Evolutionary conservation across 2,797 vertebrate species (phyloP).

Genomic region (Anas flavirostris): DNA sequence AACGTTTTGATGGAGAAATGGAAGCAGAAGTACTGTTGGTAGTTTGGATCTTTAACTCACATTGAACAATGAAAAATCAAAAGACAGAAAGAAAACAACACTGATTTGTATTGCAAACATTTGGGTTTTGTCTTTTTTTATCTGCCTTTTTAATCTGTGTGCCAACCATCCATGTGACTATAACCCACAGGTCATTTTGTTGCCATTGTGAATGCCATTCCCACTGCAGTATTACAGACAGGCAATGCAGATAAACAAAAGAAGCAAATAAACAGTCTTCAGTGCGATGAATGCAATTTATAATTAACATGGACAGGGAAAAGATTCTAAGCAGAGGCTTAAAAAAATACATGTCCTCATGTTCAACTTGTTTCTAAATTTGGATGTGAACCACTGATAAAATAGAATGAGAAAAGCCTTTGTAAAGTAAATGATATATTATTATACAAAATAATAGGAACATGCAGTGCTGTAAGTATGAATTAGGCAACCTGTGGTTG

Average conservation of each 20-base stretch:
- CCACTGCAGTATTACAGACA: background rate
- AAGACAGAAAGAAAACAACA: background rate
- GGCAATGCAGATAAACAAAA: slow-evolving; percentile 26
- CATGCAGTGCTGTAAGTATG: slow-evolving; percentile 56
- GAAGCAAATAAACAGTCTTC: slow-evolving; percentile 45
- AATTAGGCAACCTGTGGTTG: slow-evolving; percentile 74
- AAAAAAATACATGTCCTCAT: slow-evolving; percentile 52
- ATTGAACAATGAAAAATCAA: background rate
- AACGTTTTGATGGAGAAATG: background rate
- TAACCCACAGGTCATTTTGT: background rate
- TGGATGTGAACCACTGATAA: slow-evolving; percentile 66
- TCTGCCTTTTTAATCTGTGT: background rate
- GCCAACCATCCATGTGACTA: background rate
- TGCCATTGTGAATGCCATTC: background rate
- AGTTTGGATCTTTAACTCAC: background rate
- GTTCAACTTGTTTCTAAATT: slow-evolving; percentile 61
- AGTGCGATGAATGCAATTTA: slow-evolving; percentile 37
- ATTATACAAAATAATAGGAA: slow-evolving; percentile 76
- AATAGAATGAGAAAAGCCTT: slow-evolving; percentile 67
- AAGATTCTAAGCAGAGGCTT: slow-evolving; percentile 34
- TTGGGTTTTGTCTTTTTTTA: background rate
- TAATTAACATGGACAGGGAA: slow-evolving; percentile 7
- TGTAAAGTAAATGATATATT: slow-evolving; percentile 74
- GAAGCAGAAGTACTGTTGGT: background rate
- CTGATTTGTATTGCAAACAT: background rate